Evolutionary conservation across 1,140 invertebrate genomes (phyloP).

Genomic region (Drosophila navojoa): DNA sequence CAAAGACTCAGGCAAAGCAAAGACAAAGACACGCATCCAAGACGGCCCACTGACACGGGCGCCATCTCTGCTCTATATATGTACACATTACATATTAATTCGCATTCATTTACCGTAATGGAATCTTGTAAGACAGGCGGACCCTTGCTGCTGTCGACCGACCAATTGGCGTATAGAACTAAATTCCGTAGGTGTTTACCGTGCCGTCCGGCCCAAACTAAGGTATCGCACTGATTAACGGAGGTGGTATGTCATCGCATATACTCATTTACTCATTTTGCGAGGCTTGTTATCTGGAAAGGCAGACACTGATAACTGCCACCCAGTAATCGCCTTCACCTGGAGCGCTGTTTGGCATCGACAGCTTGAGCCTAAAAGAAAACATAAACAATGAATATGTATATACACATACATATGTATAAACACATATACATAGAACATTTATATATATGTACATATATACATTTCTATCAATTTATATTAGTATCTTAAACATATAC

Average conservation of each 20-base stretch:
- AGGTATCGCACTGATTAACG: constrained; percentile 66
- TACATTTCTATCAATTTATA: background rate
- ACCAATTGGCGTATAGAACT: background rate
- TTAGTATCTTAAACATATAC: background rate
- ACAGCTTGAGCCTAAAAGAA: constrained; percentile 54
- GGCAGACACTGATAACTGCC: constrained; percentile 44
- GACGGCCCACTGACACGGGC: background rate
- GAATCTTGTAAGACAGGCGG: background rate
- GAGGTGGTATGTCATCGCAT: constrained; percentile 62
- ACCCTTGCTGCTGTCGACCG: background rate
- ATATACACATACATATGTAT: background rate
- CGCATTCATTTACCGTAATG: constrained; percentile 26
- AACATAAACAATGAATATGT: constrained; percentile 59
- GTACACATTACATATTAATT: background rate
- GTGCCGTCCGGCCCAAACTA: constrained; percentile 17
- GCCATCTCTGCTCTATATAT: background rate
- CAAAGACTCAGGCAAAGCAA: constrained; percentile 33
- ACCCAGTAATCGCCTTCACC: constrained; percentile 58
- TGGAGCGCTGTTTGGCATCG: constrained; percentile 24
- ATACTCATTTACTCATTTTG: constrained; percentile 77
- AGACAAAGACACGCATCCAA: background rate
- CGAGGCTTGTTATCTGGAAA: constrained; percentile 61
- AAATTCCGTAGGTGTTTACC: background rate
- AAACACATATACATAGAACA: constrained; percentile 13
- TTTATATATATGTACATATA: constrained; percentile 9